Evolutionary conservation across 2,888 invertebrate species (phyloP).

Genomic region (Vesta saturnalis): DNA sequence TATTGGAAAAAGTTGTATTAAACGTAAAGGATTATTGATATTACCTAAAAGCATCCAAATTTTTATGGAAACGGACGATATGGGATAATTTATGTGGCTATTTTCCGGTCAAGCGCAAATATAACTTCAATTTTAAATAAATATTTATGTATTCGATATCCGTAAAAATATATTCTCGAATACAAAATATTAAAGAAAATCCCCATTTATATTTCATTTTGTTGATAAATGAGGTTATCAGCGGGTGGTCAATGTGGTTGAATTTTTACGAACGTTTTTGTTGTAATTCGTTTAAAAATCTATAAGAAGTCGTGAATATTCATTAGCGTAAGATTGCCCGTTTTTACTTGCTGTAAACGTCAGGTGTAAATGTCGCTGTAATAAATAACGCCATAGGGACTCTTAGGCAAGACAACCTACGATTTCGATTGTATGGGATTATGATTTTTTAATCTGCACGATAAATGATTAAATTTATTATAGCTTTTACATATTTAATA

Average conservation of each 20-base stretch:
- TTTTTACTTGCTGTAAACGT: conserved; percentile 29
- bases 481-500: not conserved
- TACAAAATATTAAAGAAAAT: conserved; percentile 33
- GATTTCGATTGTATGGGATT: conserved; percentile 2
- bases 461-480: not conserved
- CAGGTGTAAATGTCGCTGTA: conserved; percentile 27
- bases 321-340: conserved; percentile 14
- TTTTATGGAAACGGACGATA: conserved; percentile 44
- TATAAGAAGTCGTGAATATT: conserved; percentile 22
- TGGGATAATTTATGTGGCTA: conserved; percentile 29
- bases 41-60: conserved; percentile 48
- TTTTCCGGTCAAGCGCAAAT: conserved; percentile 39
- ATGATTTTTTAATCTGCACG: not conserved
- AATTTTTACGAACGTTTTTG: conserved; percentile 20
- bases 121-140: conserved; percentile 41
- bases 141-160: conserved; percentile 40
- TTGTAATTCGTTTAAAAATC: conserved; percentile 21
- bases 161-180: conserved; percentile 26
- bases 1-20: conserved; percentile 27
- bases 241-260: conserved; percentile 27
- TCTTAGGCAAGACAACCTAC: not conserved
- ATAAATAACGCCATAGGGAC: conserved; percentile 24
- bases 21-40: conserved; percentile 49
- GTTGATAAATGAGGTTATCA: conserved; percentile 26
- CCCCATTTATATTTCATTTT: conserved; percentile 34